Conservation (phyloP, 2,797 vertebrate genomes). For the Hoplostethus atlanticus region DNA sequence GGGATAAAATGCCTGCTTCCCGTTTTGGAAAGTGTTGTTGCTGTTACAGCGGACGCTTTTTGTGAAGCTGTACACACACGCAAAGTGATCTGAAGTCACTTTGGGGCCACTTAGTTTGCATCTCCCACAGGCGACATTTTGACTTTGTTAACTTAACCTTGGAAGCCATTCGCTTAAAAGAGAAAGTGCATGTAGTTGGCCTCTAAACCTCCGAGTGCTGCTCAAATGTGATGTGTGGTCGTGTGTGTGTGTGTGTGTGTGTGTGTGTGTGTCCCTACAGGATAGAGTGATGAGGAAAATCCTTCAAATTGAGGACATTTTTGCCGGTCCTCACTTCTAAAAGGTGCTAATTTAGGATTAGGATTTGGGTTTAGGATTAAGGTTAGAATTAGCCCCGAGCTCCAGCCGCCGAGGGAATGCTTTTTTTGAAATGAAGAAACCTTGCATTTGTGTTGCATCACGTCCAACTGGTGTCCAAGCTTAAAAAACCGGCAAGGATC, state of each 20-base stretch:
- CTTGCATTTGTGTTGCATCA: no score
- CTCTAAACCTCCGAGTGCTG: slow-evolving; percentile 25
- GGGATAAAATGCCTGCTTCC: not conserved
- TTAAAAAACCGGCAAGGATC: no score
- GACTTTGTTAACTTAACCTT: slow-evolving; percentile 50
- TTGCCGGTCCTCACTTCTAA: no score
- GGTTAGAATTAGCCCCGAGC: no score
- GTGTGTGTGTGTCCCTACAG: slow-evolving; percentile 1
- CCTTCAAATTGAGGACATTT: no score
- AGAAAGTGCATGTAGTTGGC: slow-evolving; percentile 2
- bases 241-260: not conserved
- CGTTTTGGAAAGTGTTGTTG: slow-evolving; percentile 26
- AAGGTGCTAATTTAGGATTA: no score
- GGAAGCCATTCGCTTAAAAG: slow-evolving; percentile 38
- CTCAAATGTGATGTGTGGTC: not conserved
- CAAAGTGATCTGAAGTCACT: slow-evolving; percentile 52
- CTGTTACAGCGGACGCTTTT: slow-evolving; percentile 42
- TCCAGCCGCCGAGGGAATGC: no score
- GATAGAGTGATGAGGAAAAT: no score
- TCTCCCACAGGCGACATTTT: slow-evolving; percentile 15
- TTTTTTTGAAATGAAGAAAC: no score
- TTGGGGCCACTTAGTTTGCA: slow-evolving; percentile 34
- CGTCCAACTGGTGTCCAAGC: no score
- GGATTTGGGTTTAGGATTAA: no score
- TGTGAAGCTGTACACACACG: slow-evolving; percentile 29